phyloP scores from a whole-genome alignment of 2,113 vertebrate genomes.

The Carlito syrichta region DNA sequence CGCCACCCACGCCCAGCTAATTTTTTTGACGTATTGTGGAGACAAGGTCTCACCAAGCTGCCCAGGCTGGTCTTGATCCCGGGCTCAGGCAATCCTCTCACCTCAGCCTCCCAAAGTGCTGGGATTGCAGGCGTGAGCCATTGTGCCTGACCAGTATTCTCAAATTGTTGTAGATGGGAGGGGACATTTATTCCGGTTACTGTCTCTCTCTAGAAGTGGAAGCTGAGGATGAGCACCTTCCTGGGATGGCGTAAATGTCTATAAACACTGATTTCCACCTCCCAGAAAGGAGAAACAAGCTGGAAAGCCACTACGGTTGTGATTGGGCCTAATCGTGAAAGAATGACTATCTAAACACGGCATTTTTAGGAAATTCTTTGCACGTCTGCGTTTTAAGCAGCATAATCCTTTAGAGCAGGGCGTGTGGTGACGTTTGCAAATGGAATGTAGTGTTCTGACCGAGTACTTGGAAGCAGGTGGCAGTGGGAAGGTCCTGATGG shows the following conservation, averaged over 20 bases:
- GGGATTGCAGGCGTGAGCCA: not conserved
- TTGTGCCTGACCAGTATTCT: not conserved
- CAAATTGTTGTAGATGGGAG: not conserved
- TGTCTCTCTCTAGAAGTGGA: not conserved
- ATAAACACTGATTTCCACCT: not conserved
- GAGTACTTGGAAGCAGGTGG: not conserved
- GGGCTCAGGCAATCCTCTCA: not conserved
- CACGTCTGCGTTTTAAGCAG: not conserved
- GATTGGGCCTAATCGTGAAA: not conserved
- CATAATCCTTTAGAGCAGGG: not conserved
- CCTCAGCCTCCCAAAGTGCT: not conserved
- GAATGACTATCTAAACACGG: not conserved
- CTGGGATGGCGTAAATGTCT: not conserved
- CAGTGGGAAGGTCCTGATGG: not conserved
- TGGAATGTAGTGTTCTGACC: not conserved
- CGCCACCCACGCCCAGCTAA: not conserved
- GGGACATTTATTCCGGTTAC: not conserved
- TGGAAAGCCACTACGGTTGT: not conserved
- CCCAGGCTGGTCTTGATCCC: not conserved
- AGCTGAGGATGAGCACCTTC: not conserved
- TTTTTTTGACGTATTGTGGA: not conserved
- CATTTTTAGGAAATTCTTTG: not conserved
- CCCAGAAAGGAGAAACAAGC: not conserved
- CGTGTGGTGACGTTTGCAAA: not conserved
- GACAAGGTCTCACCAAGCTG: not conserved